Conservation (phyloP, 2,888 invertebrate species). For the Tetanocera ferruginea region DNA sequence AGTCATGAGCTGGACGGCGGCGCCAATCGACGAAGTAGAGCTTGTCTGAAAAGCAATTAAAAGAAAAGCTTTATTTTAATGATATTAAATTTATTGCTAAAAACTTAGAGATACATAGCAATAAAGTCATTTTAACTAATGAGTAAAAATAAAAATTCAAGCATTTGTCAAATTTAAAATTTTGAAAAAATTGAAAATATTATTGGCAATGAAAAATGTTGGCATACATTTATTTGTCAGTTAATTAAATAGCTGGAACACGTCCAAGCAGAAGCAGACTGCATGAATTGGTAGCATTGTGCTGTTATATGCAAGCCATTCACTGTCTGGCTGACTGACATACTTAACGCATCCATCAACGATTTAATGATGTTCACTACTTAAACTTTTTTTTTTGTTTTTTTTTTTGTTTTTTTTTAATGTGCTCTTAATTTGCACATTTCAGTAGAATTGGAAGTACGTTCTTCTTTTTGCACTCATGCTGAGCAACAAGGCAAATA, state of each 20-base stretch:
- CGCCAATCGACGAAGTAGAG: not conserved
- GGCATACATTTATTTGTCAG: slow-evolving; percentile 9
- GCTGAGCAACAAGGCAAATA: no score
- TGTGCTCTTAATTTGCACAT: slow-evolving; percentile 11
- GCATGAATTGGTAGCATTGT: not conserved
- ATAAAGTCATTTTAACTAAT: not conserved
- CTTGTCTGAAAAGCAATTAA: slow-evolving; percentile 24
- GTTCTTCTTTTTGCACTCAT: not conserved
- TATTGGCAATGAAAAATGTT: not conserved
- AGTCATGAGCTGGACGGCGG: not conserved
- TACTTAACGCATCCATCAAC: not conserved
- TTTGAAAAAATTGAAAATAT: not conserved
- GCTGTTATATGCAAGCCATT: not conserved
- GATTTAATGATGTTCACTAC: not conserved
- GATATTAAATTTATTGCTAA: not conserved
- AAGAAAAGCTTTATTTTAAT: not conserved
- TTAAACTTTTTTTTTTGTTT: not conserved
- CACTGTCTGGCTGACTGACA: not conserved
- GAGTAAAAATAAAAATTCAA: not conserved
- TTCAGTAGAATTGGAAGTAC: not conserved
- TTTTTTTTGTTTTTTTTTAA: no score
- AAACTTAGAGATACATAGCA: no score
- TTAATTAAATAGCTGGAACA: slow-evolving; percentile 19
- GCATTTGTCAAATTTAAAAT: not conserved
- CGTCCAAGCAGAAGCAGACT: slow-evolving; percentile 9